Conservation (phyloP, 2,888 invertebrate genomes). For the Dyspetes luteomarginatus region DNA sequence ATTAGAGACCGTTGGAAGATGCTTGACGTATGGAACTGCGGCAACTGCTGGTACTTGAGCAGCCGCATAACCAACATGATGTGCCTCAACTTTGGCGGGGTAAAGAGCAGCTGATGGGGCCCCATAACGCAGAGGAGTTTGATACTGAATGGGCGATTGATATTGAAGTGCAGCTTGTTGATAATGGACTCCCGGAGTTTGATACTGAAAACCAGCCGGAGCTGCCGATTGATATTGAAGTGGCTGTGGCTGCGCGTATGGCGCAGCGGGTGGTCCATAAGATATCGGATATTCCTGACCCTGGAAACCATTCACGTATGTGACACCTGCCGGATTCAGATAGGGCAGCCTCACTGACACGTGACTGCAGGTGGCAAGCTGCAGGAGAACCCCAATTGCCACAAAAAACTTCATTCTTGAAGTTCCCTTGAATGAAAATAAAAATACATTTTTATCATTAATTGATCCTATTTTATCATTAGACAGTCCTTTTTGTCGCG, state of each 20-base stretch:
- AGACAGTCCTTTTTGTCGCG: no score
- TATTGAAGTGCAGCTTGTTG: conserved; percentile 52
- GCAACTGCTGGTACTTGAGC: conserved; percentile 79
- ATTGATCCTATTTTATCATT: no score
- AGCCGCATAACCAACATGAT: conserved; percentile 78
- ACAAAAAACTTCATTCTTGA: conserved; percentile 79
- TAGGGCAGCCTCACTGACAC: conserved; percentile 83
- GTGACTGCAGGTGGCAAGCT: conserved; percentile 75
- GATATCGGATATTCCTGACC: conserved; percentile 74
- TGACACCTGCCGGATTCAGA: conserved; percentile 85
- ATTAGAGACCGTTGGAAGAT: conserved; percentile 84
- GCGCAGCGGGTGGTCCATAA: conserved; percentile 64
- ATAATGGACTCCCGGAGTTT: conserved; percentile 51
- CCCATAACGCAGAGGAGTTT: conserved; percentile 61
- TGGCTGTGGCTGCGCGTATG: conserved; percentile 48
- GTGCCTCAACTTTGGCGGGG: conserved; percentile 75
- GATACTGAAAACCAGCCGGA: conserved; percentile 52
- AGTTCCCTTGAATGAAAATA: conserved; percentile 3
- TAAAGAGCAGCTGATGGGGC: conserved; percentile 63
- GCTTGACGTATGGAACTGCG: conserved; percentile 79
- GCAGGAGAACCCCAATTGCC: conserved; percentile 78
- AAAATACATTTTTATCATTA: no score
- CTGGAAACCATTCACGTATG: conserved; percentile 81
- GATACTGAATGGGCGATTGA: conserved; percentile 53
- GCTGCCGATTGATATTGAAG: conserved; percentile 43